Base-by-base conservation (phyloP, 2,888 invertebrate species). In the Macaria liturata region DNA sequence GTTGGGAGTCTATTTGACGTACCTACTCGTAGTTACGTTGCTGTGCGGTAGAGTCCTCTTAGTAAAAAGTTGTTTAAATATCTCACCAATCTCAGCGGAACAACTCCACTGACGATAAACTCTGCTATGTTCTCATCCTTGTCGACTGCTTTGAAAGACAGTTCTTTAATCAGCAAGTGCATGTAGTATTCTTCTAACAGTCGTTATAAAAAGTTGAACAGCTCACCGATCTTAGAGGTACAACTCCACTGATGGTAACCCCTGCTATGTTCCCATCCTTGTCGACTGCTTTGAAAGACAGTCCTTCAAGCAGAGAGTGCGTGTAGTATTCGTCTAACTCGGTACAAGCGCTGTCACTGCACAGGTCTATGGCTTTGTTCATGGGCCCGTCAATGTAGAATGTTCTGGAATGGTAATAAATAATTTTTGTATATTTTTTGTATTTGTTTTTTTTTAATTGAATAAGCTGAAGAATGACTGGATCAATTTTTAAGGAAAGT, bases 241-340 rank as follows among this genome's bases (percentile, higher is more conserved):
- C 64, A 0, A 84, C 68, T 61, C 93, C 94, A 69, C 88, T 94
- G 56, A 94, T 81, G 61, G 88, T 79, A n/a, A 92, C 92, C 1
- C 94, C 94, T 3, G 94, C 78, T 32, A 95, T 87, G 58, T 94
- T 91, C 4, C 94, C 94, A 9, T 88, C 84, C 1, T 80, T 72
- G n/a, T 93, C 91, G 0, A 94, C 87, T 0, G 95, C 95, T 83
- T 95, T 94, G 39, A 94, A 84, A 3, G 94, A 95, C 7, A 94
- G 76, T 6, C 94, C 94, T 61, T 94, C 93, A 3, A 88, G 80
- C 4, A 95, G 71, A 0, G 93, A 88, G 31, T 92, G 81, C 4
- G 80, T 74, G 64, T 94, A 94, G 75, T 94, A 95, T 1, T 93
- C 92, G 66, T 95, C 95, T 31, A 95, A 80, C 67, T 95, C 95